Evolutionary conservation across 2,113 vertebrate species (phyloP), one percentile per base, ranked within the genome.

Genomic region (Gasterosteus aculeatus): DNA sequence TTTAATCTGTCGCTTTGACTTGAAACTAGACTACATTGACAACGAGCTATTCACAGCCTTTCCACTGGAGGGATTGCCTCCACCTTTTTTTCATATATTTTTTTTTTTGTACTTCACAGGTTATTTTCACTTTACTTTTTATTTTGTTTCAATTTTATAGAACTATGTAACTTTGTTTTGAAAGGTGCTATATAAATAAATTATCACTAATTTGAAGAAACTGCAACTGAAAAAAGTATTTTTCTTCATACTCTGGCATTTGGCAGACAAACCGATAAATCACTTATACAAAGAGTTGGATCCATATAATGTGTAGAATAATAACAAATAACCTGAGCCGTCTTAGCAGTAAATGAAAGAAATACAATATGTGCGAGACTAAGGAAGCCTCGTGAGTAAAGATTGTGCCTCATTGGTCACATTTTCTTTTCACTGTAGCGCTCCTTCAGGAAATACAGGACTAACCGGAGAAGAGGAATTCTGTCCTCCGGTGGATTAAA

Each of bases 401-500:
- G 56, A n/a, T 22, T 49, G 10, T 69, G 41, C n/a, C 42, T 29
- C 44, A 47, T 35, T 7, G 41, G 11, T 33, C 4, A 64, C 60
- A 83, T 82, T 69, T 72, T 65, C 72, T 75, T 80, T 39, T 66
- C 59, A 53, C 62, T 83, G 64, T 42, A n/a, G 26, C 68, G 73
- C 18, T 2, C 41, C 56, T 44, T 60, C 66, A 71, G 82, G 82
- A 88, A 80, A 72, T 44, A 61, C 15, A 31, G 73, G 90, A 88
- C 91, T 92, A 92, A 78, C 63, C 18, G 6, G n/a, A 26, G 44
- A 44, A 63, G 47, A 72, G 71, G 57, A 81, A 84, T 88, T 88
- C 83, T 78, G 22, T 22, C 62, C 75, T 35, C 69, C 75, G 85
- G 66, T 91, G 88, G 90, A 91, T 91, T 90, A 89, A 84, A 81